Conservation (phyloP, 2,888 invertebrate genomes). For the Melinopterus prodromus region DNA sequence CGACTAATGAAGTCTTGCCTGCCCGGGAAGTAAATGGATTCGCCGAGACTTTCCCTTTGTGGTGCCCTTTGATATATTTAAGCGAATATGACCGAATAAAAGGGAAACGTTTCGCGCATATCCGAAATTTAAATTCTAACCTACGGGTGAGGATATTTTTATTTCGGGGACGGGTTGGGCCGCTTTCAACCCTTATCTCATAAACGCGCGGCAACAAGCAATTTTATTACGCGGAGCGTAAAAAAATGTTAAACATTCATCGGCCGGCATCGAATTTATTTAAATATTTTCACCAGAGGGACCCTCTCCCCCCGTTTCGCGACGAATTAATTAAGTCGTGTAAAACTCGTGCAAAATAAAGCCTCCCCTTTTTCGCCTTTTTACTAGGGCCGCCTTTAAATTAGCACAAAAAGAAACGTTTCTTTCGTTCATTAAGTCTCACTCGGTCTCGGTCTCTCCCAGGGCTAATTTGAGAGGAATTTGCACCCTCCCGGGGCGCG, state of each 20-base stretch:
- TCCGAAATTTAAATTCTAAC: neutral
- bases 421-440: constrained; percentile 61
- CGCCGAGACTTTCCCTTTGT: constrained; percentile 14
- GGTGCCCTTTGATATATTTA: constrained; percentile 24
- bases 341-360: constrained; percentile 57
- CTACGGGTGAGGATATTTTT: neutral
- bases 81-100: constrained; percentile 5
- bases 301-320: constrained; percentile 51
- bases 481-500: constrained; percentile 53
- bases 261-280: constrained; percentile 55
- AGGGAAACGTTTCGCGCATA: neutral
- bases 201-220: constrained; percentile 4
- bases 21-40: constrained; percentile 37
- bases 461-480: constrained; percentile 62
- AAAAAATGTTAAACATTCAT: constrained; percentile 56
- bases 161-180: neutral
- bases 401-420: constrained; percentile 63
- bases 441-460: constrained; percentile 45
- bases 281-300: constrained; percentile 48
- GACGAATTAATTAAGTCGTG: constrained; percentile 61
- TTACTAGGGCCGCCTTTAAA: constrained; percentile 50
- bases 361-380: constrained; percentile 55
- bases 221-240: constrained; percentile 27
- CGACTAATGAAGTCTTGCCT: constrained; percentile 58
- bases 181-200: neutral